Evolutionary conservation across 2,888 invertebrate species (phyloP).

Genomic region (Cephus sareptanus): DNA sequence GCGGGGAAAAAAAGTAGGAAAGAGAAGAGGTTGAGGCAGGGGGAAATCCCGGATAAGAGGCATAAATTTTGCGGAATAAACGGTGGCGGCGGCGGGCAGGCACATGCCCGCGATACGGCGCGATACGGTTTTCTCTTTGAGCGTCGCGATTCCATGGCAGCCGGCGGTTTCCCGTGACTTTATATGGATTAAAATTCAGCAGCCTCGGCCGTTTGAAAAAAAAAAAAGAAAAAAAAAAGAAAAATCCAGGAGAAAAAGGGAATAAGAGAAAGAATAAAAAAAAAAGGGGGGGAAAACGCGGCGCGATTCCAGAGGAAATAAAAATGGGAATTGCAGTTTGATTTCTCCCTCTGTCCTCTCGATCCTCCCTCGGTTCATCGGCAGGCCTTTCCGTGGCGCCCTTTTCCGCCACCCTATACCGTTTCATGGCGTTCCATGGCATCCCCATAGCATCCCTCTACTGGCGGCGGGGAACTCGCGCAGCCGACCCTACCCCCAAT

Average conservation of each 20-base stretch:
- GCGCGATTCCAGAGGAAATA: constrained; percentile 44
- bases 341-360: constrained; percentile 36
- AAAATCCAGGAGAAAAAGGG: no score
- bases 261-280: no score
- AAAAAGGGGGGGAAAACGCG: constrained; percentile 21
- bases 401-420: constrained; percentile 29
- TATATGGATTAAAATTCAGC: constrained; percentile 50
- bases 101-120: no score
- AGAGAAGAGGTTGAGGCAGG: no score
- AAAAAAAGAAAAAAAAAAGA: no score
- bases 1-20: no score
- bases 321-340: constrained; percentile 62
- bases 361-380: constrained; percentile 22
- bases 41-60: constrained; percentile 4
- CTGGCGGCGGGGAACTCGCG: not conserved
- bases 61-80: constrained; percentile 36
- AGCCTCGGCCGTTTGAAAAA: constrained; percentile 23
- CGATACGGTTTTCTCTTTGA: no score
- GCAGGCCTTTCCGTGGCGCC: constrained; percentile 25
- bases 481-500: constrained; percentile 20
- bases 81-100: constrained; percentile 7
- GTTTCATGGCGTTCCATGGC: constrained; percentile 16
- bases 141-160: no score
- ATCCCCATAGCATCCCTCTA: constrained; percentile 20
- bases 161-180: constrained; percentile 33